Evolutionary conservation across 2,797 vertebrate genomes (phyloP).

Genomic region (Anguilla anguilla): DNA sequence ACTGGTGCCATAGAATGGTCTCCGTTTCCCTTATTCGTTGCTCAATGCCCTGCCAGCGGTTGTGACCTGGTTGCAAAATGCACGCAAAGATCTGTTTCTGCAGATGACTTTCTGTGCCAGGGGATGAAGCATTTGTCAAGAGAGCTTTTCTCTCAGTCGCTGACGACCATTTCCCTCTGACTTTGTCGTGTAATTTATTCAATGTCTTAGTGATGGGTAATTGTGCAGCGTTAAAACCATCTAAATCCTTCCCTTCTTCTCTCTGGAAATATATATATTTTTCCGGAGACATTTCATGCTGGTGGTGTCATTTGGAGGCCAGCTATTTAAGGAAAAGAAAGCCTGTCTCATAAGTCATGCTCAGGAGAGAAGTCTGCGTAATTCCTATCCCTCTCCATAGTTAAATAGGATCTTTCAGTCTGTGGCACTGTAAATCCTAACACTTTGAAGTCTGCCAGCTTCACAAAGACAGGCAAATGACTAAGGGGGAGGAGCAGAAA

Average conservation of each 20-base stretch:
- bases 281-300: background rate
- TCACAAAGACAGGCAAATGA: slow-evolving; percentile 4
- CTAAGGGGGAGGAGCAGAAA: background rate
- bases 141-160: background rate
- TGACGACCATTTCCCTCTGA: background rate
- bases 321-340: slow-evolving; percentile 25
- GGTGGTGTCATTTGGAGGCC: slow-evolving; percentile 20
- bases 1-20: background rate
- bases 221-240: background rate
- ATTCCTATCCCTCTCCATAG: slow-evolving; percentile 9
- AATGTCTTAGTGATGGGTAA: background rate
- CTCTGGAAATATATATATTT: background rate
- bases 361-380: slow-evolving; percentile 18
- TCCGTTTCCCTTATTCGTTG: background rate
- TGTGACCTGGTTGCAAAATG: background rate
- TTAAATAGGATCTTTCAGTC: slow-evolving; percentile 28
- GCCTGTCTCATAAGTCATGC: slow-evolving; percentile 20
- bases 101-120: background rate
- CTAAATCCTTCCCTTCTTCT: slow-evolving; percentile 3
- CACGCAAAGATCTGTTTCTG: background rate
- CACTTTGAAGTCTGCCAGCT: slow-evolving; percentile 27
- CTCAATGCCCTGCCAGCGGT: background rate
- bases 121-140: background rate
- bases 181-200: background rate
- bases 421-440: slow-evolving; percentile 23